Evolutionary conservation across 1,140 invertebrate genomes (phyloP).

Genomic region (Phenacoccus solenopsis): DNA sequence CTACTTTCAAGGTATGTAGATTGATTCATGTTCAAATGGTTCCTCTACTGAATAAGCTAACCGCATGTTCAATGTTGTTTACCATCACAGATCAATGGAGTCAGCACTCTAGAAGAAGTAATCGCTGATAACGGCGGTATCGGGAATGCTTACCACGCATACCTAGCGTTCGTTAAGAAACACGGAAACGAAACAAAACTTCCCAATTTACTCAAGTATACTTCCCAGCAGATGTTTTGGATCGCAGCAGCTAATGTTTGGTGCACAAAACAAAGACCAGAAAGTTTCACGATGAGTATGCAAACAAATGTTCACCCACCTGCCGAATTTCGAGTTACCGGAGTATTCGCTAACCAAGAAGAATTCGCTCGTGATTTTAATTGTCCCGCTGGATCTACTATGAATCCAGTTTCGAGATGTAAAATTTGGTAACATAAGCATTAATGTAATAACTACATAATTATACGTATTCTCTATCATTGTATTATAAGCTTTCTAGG

Average conservation of each 20-base stretch:
- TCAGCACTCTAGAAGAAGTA: conserved; percentile 82
- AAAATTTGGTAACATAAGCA: conserved; percentile 52
- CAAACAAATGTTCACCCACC: conserved; percentile 55
- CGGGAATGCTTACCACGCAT: conserved; percentile 73
- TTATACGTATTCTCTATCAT: too few relatives aligned
- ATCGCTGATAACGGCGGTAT: conserved; percentile 84
- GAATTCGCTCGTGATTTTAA: conserved; percentile 79
- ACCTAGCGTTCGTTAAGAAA: conserved; percentile 51
- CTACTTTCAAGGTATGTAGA: too few relatives aligned
- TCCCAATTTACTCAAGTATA: conserved; percentile 42
- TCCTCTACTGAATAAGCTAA: too few relatives aligned
- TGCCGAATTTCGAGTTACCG: conserved; percentile 67
- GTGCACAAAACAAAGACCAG: conserved; percentile 49
- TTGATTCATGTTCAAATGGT: too few relatives aligned
- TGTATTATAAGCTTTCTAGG: too few relatives aligned
- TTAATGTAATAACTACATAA: too few relatives aligned
- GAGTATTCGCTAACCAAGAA: conserved; percentile 78
- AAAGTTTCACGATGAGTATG: conserved; percentile 27
- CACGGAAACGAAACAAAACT: conserved; percentile 50
- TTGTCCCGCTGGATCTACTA: conserved; percentile 61
- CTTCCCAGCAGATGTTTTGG: conserved; percentile 63
- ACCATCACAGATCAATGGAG: conserved; percentile 62
- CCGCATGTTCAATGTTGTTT: too few relatives aligned
- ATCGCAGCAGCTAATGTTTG: conserved; percentile 52
- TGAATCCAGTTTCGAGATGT: conserved; percentile 84